Evolutionary conservation across 2,113 vertebrate species (phyloP).

Genomic region (Brienomyrus brachyistius): DNA sequence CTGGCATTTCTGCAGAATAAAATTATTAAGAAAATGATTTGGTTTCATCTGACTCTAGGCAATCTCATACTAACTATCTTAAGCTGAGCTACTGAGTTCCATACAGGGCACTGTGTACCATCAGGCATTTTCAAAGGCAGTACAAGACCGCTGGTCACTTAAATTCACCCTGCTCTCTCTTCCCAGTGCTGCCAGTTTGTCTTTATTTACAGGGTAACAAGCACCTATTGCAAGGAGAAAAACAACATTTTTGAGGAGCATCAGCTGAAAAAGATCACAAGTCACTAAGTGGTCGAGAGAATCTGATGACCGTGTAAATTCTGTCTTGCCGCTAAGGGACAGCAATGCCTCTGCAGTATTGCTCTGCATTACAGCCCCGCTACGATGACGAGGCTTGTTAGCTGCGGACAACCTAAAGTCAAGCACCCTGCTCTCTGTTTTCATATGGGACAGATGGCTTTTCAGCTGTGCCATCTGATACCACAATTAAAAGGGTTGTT

Average conservation of each 20-base stretch:
- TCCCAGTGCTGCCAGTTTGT: neutral
- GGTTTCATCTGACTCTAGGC: neutral
- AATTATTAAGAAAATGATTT: neutral
- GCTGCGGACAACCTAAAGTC: slow-evolving; percentile 2
- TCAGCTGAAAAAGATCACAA: neutral
- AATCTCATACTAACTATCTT: neutral
- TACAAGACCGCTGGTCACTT: neutral
- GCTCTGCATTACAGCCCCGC: neutral
- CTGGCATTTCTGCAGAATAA: neutral
- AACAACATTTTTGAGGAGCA: neutral
- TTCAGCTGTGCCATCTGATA: neutral
- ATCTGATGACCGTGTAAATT: neutral
- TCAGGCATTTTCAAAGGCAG: neutral
- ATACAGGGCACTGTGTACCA: neutral
- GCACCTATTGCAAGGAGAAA: neutral
- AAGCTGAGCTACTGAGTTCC: neutral
- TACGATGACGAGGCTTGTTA: neutral
- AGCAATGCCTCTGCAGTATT: neutral
- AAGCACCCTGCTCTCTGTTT: neutral
- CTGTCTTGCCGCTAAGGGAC: neutral
- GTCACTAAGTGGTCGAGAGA: neutral
- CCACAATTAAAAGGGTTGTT: neutral
- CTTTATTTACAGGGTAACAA: neutral
- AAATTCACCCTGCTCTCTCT: neutral
- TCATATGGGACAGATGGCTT: neutral